Percentiles rank a stretch among this genome's conserved stretches.
These are phyloP conservation scores for Phallusia fumigata DNA, from an alignment of 23 tunicate species.

Conservation along the genomic window DNA sequence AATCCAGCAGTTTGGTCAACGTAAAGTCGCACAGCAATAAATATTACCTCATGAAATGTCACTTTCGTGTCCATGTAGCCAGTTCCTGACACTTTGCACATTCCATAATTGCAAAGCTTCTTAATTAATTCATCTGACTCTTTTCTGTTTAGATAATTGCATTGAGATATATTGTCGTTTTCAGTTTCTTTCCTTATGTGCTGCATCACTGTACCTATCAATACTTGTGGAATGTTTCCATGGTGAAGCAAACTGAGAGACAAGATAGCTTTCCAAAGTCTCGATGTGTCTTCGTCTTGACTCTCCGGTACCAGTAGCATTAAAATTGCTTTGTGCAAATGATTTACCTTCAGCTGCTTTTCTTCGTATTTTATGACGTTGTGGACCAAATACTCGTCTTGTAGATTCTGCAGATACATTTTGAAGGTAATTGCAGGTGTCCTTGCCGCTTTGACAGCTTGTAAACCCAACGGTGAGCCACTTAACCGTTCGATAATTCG, in stretches of 20 bases:
- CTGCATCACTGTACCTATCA: background rate
- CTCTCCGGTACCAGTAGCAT: background rate
- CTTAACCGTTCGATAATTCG: background rate
- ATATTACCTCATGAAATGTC: background rate
- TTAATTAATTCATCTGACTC: background rate
- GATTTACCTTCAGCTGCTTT: background rate
- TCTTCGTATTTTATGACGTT: background rate
- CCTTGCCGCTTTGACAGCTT: background rate
- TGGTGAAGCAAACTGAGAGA: background rate
- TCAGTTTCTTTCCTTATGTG: background rate
- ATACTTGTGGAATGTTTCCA: background rate
- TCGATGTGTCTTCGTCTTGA: background rate
- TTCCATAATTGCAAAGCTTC: background rate
- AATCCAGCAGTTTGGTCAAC: background rate
- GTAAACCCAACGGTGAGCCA: slow-evolving; percentile 1
- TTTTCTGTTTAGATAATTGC: background rate
- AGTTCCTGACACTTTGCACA: background rate
- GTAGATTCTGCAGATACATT: background rate
- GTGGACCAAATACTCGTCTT: background rate
- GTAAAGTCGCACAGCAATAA: background rate
- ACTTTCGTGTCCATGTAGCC: background rate
- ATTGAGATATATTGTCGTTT: background rate
- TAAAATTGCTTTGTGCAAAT: background rate
- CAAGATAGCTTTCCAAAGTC: background rate
- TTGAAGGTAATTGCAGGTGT: background rate